A percentile compares a stretch with the other conserved stretches of the same genome.
phyloP scores from a whole-genome alignment of 1,140 invertebrate species.

The Bombus soroeensis region DNA sequence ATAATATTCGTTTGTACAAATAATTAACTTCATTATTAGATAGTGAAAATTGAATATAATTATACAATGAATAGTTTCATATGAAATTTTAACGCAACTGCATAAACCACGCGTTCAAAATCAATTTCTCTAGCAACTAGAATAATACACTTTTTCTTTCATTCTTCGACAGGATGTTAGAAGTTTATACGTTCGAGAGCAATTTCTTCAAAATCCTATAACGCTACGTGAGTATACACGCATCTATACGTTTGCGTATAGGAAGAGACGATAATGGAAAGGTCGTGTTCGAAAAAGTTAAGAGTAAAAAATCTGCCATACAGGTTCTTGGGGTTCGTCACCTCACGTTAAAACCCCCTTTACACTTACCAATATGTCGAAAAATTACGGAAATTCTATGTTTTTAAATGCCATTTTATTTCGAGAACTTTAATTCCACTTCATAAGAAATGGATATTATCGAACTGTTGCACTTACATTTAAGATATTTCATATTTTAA shows the following conservation, averaged over 20 bases:
- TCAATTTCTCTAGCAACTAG: background rate
- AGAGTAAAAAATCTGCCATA: conserved; percentile 13
- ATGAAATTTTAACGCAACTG: background rate
- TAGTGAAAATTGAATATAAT: background rate
- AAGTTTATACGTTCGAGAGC: conserved; percentile 45
- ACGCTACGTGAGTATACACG: conserved; percentile 13
- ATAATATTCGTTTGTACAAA: background rate
- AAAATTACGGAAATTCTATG: background rate
- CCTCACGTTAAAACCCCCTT: background rate
- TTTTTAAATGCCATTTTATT: background rate
- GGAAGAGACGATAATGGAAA: conserved; percentile 48
- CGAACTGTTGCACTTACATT: too few species aligned
- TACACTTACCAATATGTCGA: background rate
- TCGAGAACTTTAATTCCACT: background rate
- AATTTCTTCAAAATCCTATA: conserved; percentile 47
- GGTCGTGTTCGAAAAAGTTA: conserved; percentile 50
- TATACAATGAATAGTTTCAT: background rate
- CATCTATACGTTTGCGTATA: background rate
- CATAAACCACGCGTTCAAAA: background rate
- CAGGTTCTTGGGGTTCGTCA: conserved; percentile 14
- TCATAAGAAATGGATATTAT: background rate
- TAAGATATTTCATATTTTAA: too few species aligned
- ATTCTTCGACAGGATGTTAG: conserved; percentile 5
- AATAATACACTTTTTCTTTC: conserved; percentile 14
- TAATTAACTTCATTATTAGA: too few species aligned